A percentile compares a stretch with the other conserved stretches of the same genome.
phyloP scores from a whole-genome alignment of 30 jellyfish, hydroid and myxozoan genomes.

The Morbakka virulenta region DNA sequence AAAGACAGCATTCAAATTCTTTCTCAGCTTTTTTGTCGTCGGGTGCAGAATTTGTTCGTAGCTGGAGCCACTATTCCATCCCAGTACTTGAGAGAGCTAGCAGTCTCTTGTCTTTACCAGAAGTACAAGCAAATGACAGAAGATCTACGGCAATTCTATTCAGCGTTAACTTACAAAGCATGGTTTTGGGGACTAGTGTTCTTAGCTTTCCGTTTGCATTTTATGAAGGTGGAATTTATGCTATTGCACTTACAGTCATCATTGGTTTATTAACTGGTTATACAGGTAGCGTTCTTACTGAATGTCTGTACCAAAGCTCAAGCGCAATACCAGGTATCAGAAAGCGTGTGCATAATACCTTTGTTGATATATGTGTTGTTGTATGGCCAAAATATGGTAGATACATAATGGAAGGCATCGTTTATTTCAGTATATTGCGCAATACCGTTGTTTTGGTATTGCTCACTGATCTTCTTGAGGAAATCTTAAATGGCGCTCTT shows the following conservation, averaged over 20 bases:
- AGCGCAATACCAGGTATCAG: not conserved
- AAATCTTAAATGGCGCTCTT: slow-evolving; percentile 20
- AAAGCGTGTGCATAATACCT: slow-evolving; percentile 60
- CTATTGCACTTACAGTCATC: slow-evolving; percentile 35
- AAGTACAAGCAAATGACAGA: slow-evolving; percentile 75
- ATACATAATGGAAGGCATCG: slow-evolving; percentile 29
- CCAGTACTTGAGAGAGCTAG: no score
- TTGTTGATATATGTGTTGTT: slow-evolving; percentile 40
- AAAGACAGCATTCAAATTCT: no score
- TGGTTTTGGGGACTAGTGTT: slow-evolving; percentile 78
- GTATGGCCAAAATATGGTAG: slow-evolving; percentile 45
- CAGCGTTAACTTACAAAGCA: slow-evolving; percentile 56
- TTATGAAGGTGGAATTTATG: slow-evolving; percentile 58
- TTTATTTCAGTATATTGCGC: slow-evolving; percentile 47
- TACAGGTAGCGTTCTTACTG: slow-evolving; percentile 44
- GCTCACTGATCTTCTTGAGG: slow-evolving; percentile 44
- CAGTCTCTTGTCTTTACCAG: slow-evolving; percentile 55
- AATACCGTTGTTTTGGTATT: slow-evolving; percentile 51
- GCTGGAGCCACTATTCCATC: no score
- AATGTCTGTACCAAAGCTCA: slow-evolving; percentile 69
- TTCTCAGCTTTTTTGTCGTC: no score
- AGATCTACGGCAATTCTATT: slow-evolving; percentile 52
- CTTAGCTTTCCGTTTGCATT: slow-evolving; percentile 65
- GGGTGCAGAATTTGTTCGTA: no score
- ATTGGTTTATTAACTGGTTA: slow-evolving; percentile 45